Evolutionary conservation across 2,888 invertebrate species (phyloP), one percentile per base, ranked within the genome.

Genomic region (Dolichomitus sp.): DNA sequence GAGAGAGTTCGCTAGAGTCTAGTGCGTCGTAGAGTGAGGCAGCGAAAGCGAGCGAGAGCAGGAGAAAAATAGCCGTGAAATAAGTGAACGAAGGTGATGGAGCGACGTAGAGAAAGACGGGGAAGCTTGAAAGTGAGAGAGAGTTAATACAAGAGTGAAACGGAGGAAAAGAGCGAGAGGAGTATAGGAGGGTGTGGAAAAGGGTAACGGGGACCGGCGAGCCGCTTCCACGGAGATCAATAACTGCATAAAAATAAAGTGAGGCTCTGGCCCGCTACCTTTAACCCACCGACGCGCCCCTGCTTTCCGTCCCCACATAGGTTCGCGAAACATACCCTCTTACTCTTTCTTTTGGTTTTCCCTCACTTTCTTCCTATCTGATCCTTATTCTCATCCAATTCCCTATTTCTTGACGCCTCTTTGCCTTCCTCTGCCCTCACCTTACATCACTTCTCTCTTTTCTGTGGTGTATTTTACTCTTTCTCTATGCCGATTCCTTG

Each of bases 201-300:
- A 84, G 82, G 81, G 86, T 83, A 80, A 86, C 83, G 83, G 86
- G 79, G 81, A 86, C 82, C 83, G 84, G 84, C 83, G 86, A 86
- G 86, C 86, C 91, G 90, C 86, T 92, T 91, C 92, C 90, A 92
- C 91, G 89, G 90, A 93, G 93, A 93, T 93, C 93, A 93, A 93
- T 93, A 93, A 93, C 93, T 93, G 93, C 93, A 93, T 93, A 93
- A 93, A 93, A 93, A 93, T 93, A 93, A 93, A 93, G 92, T 91
- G 92, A 92, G 92, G 91, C 92, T 93, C 92, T 92, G 91, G 93
- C 92, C 92, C 92, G 92, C 92, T 92, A 92, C 92, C 92, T 93
- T 93, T 92, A 92, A 92, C 92, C 91, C 92, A 90, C 91, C 91
- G 87, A 86, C 66, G 75, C 74, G 79, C 87, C 89, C 83, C 83